Conservation (phyloP, 2,113 vertebrate species). For the Oenanthe oenanthe region DNA sequence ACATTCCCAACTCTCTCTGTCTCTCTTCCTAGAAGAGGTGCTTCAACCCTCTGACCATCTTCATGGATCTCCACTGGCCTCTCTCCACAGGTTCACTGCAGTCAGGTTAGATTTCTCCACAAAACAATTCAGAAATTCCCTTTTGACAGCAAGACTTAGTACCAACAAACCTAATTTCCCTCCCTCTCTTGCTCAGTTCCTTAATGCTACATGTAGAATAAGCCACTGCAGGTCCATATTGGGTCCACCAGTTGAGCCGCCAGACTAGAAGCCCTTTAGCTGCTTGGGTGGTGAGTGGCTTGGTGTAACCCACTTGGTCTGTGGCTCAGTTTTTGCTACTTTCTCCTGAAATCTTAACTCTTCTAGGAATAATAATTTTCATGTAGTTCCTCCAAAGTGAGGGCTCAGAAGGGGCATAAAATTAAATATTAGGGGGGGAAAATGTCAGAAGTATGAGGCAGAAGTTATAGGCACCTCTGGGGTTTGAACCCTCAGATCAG, state of each 20-base stretch:
- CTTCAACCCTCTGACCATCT: not conserved
- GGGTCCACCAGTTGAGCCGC: not conserved
- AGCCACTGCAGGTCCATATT: not conserved
- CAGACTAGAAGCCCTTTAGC: not conserved
- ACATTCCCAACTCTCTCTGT: not conserved
- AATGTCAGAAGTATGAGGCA: not conserved
- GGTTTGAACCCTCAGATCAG: not conserved
- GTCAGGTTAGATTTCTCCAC: not conserved
- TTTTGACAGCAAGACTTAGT: not conserved
- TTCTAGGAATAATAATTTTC: not conserved
- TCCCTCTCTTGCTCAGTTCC: accelerated
- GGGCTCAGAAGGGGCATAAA: not conserved
- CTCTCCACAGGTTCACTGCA: not conserved
- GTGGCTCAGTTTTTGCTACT: not conserved
- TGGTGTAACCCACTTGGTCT: not conserved
- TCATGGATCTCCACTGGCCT: not conserved
- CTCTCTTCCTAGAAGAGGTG: not conserved
- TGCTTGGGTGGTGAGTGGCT: not conserved
- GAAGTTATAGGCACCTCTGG: not conserved
- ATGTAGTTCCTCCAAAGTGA: not conserved
- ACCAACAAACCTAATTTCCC: not conserved
- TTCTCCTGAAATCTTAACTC: not conserved
- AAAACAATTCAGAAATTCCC: not conserved
- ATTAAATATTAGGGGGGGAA: not conserved
- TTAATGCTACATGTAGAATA: not conserved